A percentile compares a stretch with the other conserved stretches of the same genome.
Conservation (phyloP, 2,888 invertebrate species). For the Ophioninae sp. region DNA sequence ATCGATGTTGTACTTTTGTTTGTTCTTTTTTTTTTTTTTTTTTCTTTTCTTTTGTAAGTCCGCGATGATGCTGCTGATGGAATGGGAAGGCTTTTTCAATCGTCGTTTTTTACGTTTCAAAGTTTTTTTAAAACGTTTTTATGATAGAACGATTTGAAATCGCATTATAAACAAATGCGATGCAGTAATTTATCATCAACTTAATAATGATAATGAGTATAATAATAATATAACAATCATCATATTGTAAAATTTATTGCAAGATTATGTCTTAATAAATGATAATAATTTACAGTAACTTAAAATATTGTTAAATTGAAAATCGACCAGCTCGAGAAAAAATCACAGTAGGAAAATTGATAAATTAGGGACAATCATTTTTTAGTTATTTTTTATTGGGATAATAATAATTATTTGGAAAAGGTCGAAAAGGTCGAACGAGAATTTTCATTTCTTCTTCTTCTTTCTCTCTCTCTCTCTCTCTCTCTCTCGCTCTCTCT, state of each 20-base stretch:
- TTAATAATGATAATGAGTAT: no score
- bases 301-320: neutral
- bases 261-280: no score
- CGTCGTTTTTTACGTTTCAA: neutral
- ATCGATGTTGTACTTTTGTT: neutral
- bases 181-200: no score
- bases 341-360: neutral
- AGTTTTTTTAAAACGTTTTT: no score
- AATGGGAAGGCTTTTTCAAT: neutral
- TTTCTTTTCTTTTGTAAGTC: neutral
- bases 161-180: no score
- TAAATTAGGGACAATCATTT: neutral
- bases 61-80: neutral
- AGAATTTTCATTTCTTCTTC: constrained; percentile 21
- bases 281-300: neutral
- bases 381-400: no score
- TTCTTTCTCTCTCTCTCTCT: neutral
- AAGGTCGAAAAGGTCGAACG: neutral
- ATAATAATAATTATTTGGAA: neutral
- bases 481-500: neutral
- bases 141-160: no score
- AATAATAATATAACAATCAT: no score
- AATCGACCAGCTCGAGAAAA: neutral
- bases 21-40: neutral
- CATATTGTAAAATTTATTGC: no score